These are phyloP conservation scores for Eurystomus gularis DNA, from an alignment of 2,113 vertebrate genomes.

Conservation along the genomic window DNA sequence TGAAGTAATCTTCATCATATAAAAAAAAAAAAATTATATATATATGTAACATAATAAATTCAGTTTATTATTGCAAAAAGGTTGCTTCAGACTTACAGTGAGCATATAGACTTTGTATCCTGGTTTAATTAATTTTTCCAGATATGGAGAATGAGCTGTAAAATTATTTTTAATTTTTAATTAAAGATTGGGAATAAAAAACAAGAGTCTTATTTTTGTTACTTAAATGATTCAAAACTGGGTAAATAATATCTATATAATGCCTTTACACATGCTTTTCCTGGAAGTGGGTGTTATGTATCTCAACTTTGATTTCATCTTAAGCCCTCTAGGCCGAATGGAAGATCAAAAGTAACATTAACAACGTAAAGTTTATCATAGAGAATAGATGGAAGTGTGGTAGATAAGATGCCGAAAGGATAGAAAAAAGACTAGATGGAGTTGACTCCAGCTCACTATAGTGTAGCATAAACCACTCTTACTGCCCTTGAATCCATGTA, in stretches of 20 bases:
- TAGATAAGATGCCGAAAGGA: background rate
- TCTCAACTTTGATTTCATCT: background rate
- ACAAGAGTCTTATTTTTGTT: background rate
- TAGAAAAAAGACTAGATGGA: background rate
- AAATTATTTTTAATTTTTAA: background rate
- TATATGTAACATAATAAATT: background rate
- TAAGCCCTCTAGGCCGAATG: background rate
- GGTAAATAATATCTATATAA: background rate
- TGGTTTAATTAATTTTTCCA: background rate
- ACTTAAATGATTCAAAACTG: background rate
- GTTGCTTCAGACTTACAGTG: background rate
- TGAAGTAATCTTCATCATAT: background rate
- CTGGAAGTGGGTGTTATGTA: background rate
- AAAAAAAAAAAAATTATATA: too few species aligned
- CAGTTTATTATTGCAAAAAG: background rate
- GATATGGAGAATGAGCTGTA: background rate
- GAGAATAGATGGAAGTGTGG: background rate
- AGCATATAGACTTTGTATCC: background rate
- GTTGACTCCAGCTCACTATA: background rate
- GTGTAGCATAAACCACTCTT: background rate
- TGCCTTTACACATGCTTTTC: background rate
- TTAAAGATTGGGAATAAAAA: background rate
- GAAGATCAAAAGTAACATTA: background rate
- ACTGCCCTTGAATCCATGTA: background rate
- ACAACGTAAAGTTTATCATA: background rate